phyloP scores from a whole-genome alignment of 2,888 invertebrate genomes.

The Frankliniella intonsa region DNA sequence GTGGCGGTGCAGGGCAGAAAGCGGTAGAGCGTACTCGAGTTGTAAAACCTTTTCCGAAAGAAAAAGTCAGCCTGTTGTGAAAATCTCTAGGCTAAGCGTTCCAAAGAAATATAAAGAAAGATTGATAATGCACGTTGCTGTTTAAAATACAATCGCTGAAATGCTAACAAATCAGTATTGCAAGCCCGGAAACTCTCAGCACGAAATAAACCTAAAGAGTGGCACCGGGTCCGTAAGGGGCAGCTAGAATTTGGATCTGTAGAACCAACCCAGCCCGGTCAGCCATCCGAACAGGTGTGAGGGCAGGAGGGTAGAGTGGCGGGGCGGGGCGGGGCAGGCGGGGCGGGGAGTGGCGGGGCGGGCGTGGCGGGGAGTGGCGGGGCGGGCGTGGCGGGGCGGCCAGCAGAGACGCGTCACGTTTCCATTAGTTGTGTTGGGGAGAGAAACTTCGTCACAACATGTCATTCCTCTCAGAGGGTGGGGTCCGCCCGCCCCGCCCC shows the following conservation, averaged over 20 bases:
- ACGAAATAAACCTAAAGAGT: too few species aligned
- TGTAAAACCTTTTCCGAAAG: too few species aligned
- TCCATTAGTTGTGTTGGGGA: background rate
- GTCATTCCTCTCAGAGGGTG: background rate
- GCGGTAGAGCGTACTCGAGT: background rate
- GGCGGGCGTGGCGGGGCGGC: background rate
- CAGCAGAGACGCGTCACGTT: background rate
- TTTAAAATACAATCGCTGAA: too few species aligned
- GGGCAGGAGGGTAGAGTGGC: background rate
- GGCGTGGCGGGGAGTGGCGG: background rate
- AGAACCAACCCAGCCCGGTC: background rate
- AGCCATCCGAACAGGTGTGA: background rate
- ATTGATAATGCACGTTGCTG: too few species aligned
- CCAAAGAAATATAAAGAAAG: too few species aligned
- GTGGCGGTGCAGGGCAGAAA: background rate
- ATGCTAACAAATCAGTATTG: too few species aligned
- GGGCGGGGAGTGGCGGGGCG: background rate
- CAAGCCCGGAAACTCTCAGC: too few species aligned
- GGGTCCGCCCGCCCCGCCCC: too few species aligned
- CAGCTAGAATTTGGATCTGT: too few species aligned
- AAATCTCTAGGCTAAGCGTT: too few species aligned
- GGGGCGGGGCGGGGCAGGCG: background rate
- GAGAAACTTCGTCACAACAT: conserved; percentile 22
- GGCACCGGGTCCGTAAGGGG: too few species aligned
- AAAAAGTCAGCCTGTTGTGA: too few species aligned